Base-by-base conservation (phyloP, 2,888 invertebrate species). In the Phymatocera aterrima region DNA sequence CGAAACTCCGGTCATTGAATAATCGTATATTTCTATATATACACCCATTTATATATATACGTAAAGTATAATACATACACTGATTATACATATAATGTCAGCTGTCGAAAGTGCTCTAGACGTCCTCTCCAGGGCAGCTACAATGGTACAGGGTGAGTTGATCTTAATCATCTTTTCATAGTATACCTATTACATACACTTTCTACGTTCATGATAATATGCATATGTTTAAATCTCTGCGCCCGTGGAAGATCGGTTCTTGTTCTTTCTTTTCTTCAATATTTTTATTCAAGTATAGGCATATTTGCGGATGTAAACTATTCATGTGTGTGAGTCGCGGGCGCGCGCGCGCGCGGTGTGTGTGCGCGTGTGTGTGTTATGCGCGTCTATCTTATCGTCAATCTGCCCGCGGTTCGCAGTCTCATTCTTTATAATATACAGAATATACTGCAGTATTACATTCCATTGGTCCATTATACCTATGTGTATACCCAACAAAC, bases 111-210 rank as follows among this genome's bases (percentile, higher is more conserved):
- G 96, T 80, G 95, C 97, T 81, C 91, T 97, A 90, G 97, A 97
- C 89, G 97, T 97, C 84, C 92, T 97, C 83, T 97, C 97, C 83
- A 94, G 97, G 87, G 97, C 97, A 80, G 97, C 97, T 28, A 96
- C 96, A 28, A 97, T 97, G 96, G 95, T 97, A 84, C 96, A 96
- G 91, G 95, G 90, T 90, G 84, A 86, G 89, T 88, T 77, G 4
- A 40, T 40, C 40, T 28, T 28, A 12, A 28, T 57, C 28, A 57
- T 57, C 28, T 5, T 40, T 28, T 15, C 57, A 57, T 57, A 57
- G 15, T 57, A 12, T 40, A 3, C 40, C 3, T 40, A 28, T 28
- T 10, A 8, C 28, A 4, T 57, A 28, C 21, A 28, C 51, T 57
- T 15, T 28, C 3, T 57, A 24, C 28, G 10, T 28, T 24, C 46